phyloP scores from a whole-genome alignment of 2,113 vertebrate genomes.

The Grammomys dolichurus region DNA sequence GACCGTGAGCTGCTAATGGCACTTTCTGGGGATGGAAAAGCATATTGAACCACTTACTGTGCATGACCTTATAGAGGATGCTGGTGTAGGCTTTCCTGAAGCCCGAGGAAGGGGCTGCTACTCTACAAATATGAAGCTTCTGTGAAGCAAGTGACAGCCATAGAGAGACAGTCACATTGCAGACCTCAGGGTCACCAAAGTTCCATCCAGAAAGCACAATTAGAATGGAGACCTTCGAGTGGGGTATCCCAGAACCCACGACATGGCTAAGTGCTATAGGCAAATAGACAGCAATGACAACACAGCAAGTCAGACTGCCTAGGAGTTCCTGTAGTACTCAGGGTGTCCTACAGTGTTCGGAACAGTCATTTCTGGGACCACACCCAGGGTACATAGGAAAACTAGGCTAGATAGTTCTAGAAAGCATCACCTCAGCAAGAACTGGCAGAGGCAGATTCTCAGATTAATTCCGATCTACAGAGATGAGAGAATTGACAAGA shows the following conservation, averaged over 20 bases:
- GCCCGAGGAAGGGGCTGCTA: neutral
- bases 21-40: constrained; percentile 34
- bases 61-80: neutral
- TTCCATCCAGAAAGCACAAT: neutral
- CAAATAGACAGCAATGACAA: neutral
- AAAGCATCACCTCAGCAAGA: neutral
- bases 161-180: neutral
- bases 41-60: neutral
- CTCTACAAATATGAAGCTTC: neutral
- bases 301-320: neutral
- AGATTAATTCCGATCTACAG: neutral
- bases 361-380: neutral
- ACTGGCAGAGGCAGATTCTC: fast-evolving
- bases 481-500: neutral
- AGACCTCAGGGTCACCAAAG: neutral
- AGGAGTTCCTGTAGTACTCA: neutral
- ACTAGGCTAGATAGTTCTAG: neutral
- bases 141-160: neutral
- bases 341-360: neutral
- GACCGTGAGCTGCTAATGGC: neutral
- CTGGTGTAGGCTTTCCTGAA: neutral
- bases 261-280: neutral
- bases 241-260: neutral
- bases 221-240: neutral
- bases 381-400: neutral